Base-by-base conservation (phyloP, 2,888 invertebrate genomes). In the Operophtera brumata region DNA sequence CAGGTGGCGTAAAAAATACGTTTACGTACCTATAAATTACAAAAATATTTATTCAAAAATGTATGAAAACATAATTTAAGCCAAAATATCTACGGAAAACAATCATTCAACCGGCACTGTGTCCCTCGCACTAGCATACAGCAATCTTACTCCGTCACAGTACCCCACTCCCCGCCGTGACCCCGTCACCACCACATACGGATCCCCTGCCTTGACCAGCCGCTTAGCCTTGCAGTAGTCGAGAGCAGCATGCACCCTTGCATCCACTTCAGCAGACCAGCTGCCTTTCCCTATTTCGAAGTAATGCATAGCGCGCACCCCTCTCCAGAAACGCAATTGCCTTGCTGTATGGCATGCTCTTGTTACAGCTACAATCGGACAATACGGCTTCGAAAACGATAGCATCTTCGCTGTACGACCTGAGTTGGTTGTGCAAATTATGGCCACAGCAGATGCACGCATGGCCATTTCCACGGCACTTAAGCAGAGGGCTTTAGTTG, bases 381-480 rank as follows among this genome's bases (percentile, higher is more conserved):
- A 95, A 47, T 92, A 82, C 0, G 96, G 95, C 65, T 92, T 90
- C 65, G 92, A 94, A 59, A 93, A 92, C 2, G 95, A 92, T 45
- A 95, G 79, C 60, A 94, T 78, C 75, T 93, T 93, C 6, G 95
- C 95, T 20, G 95, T 94, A 63, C 94, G 82, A 9, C 93, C 93
- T n/a, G 92, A 92, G 41, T 93, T 93, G 8, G 97, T 96, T 47
- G 96, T 89, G 46, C 96, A 93, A 65, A 97, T 92, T 64, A 97
- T 96, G 30, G 75, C 83, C 34, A 73, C 78, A 14, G 90, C 83
- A 40, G 69, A 65, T 28, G 88, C 75, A 32, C 88, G 75, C 73
- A 80, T 77, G 14, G 89, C 80, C 7, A 90, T 67, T 62, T 90
- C 87, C 6, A 82, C 82, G 34, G 88, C 88, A 62, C 82, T 81